Percentiles rank a stretch among this genome's conserved stretches.
phyloP scores from a whole-genome alignment of 2,113 vertebrate species.

The Oryzias woworae region DNA sequence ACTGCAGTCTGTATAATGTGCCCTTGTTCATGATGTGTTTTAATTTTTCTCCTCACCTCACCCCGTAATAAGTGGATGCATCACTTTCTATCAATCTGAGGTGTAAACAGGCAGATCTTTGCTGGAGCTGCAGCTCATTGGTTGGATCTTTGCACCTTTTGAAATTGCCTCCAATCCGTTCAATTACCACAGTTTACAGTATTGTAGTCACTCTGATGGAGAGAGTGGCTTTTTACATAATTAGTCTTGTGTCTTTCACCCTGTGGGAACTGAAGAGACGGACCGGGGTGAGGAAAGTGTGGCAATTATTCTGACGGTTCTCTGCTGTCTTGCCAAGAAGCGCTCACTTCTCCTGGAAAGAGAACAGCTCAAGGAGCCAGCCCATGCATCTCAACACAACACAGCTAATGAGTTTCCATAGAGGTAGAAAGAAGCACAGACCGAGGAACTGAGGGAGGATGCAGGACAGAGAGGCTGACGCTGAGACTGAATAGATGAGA shows the following conservation, averaged over 20 bases:
- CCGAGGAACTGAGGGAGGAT: constrained; percentile 11
- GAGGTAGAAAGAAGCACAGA: constrained; percentile 10
- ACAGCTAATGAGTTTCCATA: constrained; percentile 21
- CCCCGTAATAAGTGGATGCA: constrained; percentile 13
- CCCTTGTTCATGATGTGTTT: constrained; percentile 3
- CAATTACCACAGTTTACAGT: constrained; percentile 28
- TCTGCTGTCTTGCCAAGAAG: constrained; percentile 13
- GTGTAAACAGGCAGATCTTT: constrained; percentile 3
- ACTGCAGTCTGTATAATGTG: constrained; percentile 13
- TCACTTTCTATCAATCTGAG: constrained; percentile 15
- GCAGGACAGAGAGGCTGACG: constrained; percentile 1
- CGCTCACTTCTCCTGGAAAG: constrained; percentile 8
- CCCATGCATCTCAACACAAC: constrained; percentile 13
- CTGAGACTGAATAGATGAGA: constrained; percentile 11
- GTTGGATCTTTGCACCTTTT: constrained; percentile 12
- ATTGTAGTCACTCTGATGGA: constrained; percentile 5
- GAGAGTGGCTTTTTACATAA: constrained; percentile 19
- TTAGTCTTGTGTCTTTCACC: constrained; percentile 21
- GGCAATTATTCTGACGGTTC: constrained; percentile 24
- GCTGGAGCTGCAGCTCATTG: not conserved
- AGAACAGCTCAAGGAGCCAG: constrained; percentile 10
- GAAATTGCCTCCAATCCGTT: not conserved
- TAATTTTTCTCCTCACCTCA: constrained; percentile 6
- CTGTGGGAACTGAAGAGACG: constrained; percentile 7
- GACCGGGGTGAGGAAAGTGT: constrained; percentile 1